A percentile compares a stretch with the other conserved stretches of the same genome.
phyloP scores from a whole-genome alignment of 2,113 vertebrate genomes.

The Syngnathus typhle region DNA sequence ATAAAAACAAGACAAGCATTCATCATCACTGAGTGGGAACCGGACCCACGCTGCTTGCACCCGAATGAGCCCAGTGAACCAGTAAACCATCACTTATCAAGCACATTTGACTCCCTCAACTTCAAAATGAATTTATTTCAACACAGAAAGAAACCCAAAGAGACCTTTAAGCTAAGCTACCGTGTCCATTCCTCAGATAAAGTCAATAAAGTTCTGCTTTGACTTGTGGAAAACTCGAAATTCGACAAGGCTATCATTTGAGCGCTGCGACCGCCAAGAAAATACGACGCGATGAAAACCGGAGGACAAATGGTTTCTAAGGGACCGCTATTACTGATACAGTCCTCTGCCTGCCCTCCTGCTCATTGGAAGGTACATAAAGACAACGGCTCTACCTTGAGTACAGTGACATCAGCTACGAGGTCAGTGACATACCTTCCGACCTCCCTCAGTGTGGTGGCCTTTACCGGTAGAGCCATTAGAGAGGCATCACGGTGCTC shows the following conservation, averaged over 20 bases:
- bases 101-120: background rate
- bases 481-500: constrained; percentile 32
- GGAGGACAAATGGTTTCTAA: background rate
- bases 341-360: background rate
- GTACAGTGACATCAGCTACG: constrained; percentile 12
- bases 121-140: background rate
- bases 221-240: background rate
- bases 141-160: background rate
- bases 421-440: background rate
- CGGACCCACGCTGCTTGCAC: background rate
- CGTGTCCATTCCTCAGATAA: background rate
- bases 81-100: background rate
- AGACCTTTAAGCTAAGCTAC: background rate
- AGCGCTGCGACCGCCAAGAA: background rate
- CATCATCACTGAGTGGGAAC: background rate
- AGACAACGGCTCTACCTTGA: background rate
- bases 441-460: constrained; percentile 11
- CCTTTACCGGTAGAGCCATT: constrained; percentile 34
- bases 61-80: background rate
- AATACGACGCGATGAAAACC: background rate
- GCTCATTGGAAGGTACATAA: constrained; percentile 3
- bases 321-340: background rate
- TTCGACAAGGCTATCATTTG: background rate
- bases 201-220: background rate
- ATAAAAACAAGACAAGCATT: background rate